Evolutionary conservation across 2,888 invertebrate genomes (phyloP).

Genomic region (Acleris cristana): DNA sequence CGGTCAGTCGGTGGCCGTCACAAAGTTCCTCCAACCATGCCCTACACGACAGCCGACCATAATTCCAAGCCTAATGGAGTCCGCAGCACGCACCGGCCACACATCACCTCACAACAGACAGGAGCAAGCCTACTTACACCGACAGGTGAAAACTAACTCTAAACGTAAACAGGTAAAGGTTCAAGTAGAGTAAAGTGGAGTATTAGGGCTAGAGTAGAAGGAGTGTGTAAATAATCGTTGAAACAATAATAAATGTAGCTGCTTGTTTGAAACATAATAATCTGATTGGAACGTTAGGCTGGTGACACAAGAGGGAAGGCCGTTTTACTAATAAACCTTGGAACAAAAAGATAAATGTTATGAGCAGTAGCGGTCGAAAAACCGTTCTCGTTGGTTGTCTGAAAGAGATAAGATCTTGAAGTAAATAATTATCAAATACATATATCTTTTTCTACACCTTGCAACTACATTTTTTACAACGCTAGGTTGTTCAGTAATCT

Average conservation of each 20-base stretch:
- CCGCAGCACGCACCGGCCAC: constrained; percentile 71
- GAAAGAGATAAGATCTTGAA: too few species aligned
- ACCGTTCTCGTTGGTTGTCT: too few species aligned
- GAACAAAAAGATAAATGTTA: neutral
- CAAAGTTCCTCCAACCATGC: constrained; percentile 48
- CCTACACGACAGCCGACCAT: constrained; percentile 66
- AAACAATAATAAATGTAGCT: neutral
- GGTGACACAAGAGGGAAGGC: neutral
- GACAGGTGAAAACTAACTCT: constrained; percentile 50
- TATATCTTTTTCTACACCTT: too few species aligned
- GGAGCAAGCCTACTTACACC: constrained; percentile 46
- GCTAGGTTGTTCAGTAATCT: too few species aligned
- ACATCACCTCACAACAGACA: constrained; percentile 69
- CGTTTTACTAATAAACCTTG: neutral
- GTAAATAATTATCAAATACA: too few species aligned
- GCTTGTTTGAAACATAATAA: constrained; percentile 3
- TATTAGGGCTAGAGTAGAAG: constrained; percentile 48
- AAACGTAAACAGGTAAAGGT: constrained; percentile 41
- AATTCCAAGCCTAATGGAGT: constrained; percentile 74
- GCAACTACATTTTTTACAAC: too few species aligned
- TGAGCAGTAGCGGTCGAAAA: too few species aligned
- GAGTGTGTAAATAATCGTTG: constrained; percentile 11
- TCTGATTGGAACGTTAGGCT: constrained; percentile 1
- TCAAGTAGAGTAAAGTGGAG: constrained; percentile 38
- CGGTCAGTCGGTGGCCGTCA: constrained; percentile 56